Base-by-base conservation (phyloP, 64 coral and sea anemone species). In the Actinia tenebrosa region DNA sequence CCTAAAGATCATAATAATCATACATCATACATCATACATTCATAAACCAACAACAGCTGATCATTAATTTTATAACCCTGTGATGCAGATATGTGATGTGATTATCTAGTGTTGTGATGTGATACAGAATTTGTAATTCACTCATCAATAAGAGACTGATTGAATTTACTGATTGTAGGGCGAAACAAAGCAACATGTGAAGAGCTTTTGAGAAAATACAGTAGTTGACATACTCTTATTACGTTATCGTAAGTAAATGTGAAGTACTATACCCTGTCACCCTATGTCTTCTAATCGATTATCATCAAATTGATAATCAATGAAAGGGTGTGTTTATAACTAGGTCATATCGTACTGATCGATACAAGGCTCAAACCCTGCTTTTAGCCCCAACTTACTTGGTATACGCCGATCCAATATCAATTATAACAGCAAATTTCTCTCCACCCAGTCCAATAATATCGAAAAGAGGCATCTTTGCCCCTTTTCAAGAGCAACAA, bases 401-500 rank as follows among this genome's bases (percentile, higher is more conserved):
- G 53, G 96, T 98, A 84, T 99, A 99, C 26, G 97, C 97, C 18
- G 91, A 83, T 62, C 97, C 97, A 19, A 99, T 99, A 83, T 99
- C 97, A 44, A 99, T 99, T 47, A 99, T 63, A 80, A 99, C 97
- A 45, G 97, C 97, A 72, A 91, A 84, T 27, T 99, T 99, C 69
- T 99, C 97, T 60, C 93, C 93, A 59, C 97, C 97, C 69, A 99
- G 93, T 88, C 97, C 97, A 63, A 99, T 99, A 68, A 99, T 93
- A 83, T 99, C 97, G 91, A 95, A 99, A 62, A 99, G 81, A 44
- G 97, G 97, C 97, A 99, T 99, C 22, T 81, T 81, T 81, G 43
- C 44, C 79, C 79, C 50, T 81, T 50, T 53, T 81, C 79, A 53
- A 81, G 11, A 45, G 11, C 69, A 10, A 75, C 10, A 75, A 26